Evolutionary conservation across 1,140 invertebrate species (phyloP), one percentile per base, ranked within the genome.

Genomic region (Lithobius niger): DNA sequence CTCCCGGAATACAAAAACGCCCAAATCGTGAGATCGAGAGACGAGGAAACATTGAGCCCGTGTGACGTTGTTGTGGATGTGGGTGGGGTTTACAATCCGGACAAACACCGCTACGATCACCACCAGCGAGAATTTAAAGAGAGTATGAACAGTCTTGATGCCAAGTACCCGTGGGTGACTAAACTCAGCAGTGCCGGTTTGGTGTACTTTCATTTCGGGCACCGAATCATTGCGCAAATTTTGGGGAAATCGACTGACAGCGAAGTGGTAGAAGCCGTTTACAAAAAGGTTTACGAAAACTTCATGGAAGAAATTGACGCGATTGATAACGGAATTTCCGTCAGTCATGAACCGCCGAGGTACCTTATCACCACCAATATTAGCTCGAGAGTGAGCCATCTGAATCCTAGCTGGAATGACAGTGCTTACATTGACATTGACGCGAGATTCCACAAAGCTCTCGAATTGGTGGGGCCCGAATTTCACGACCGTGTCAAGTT

Each of bases 11-110:
- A 86, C 67, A 78, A 82, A 62, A 75, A 91, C 74, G 86, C 90
- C 0, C 70, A 79, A 60, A 89, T 97, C 63, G 70, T 94, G 6
- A 79, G 48, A 50, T 25, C 80, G 4, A 66, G 86, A 50, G 77
- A 86, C 66, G 61, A 68, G n/a, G 62, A 65, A 25, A 57, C 86
- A 57, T 73, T 98, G 42, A 76, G 84, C 15, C 78, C 77, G 3
- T 97, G 93, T 75, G 89, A 97, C 67, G 83, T 98, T 61, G 89
- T 99, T 21, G 83, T 99, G 2, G 96, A 99, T 75, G 94, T 99
- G 25, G 96, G 96, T n/a, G 82, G 77, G 3, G 78, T 81, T 18
- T 99, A 86, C 72, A 79, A 97, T 74, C 82, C 81, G 48, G 66
- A 70, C 1, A 82, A 65, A 45, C 76, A 84, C 57, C 76, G 84